These are phyloP conservation scores for Poeciliopsis gracilis DNA, from an alignment of 2,797 vertebrate genomes.

Conservation along the genomic window DNA sequence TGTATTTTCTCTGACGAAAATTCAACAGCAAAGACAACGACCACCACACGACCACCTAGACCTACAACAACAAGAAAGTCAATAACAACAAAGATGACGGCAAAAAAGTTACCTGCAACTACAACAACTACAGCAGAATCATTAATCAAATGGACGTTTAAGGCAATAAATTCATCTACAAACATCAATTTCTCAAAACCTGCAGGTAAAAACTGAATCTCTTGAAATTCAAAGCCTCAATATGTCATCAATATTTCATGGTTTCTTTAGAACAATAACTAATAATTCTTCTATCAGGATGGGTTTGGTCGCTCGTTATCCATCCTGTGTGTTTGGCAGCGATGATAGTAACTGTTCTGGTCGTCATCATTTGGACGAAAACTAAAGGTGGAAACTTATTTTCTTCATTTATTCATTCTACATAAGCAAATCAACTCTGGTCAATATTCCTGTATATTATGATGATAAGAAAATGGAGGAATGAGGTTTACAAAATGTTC, in stretches of 20 bases:
- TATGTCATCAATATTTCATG: background rate
- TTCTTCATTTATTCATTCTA: background rate
- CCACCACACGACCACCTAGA: background rate
- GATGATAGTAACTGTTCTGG: background rate
- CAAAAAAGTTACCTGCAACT: background rate
- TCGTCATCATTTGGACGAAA: background rate
- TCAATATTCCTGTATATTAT: background rate
- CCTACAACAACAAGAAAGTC: background rate
- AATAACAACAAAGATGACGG: background rate
- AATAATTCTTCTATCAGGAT: background rate
- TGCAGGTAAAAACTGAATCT: background rate
- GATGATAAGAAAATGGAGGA: background rate
- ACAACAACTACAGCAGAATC: background rate
- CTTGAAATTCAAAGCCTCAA: background rate
- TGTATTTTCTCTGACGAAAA: background rate
- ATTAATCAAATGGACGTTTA: background rate
- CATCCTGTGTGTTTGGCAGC: background rate
- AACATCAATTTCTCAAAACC: rapidly evolving
- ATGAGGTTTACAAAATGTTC: background rate
- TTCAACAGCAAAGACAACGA: background rate
- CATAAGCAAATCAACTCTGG: background rate
- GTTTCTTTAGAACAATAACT: background rate
- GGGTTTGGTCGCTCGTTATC: background rate
- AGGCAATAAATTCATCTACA: background rate
- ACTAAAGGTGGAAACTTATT: background rate